phyloP scores from a whole-genome alignment of 2,113 vertebrate species.

The Scomber scombrus region DNA sequence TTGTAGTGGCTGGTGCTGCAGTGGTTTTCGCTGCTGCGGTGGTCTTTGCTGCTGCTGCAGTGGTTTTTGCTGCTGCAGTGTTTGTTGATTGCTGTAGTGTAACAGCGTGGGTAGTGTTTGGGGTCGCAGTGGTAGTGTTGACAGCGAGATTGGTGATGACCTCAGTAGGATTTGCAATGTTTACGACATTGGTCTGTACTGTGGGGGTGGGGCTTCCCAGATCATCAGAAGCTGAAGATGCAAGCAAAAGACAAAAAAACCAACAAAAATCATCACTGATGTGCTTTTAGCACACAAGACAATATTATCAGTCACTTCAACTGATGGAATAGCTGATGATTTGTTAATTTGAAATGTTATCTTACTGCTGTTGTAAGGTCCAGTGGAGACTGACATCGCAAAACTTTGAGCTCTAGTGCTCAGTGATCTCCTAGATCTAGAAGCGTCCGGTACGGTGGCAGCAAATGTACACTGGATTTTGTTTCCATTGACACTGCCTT shows the following conservation, averaged over 20 bases:
- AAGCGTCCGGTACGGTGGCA: not conserved
- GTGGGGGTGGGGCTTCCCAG: fast-evolving
- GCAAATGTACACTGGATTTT: conserved; percentile 69
- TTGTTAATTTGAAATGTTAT: not conserved
- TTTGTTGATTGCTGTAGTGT: conserved; percentile 29
- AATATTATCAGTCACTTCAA: not conserved
- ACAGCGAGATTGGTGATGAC: not conserved
- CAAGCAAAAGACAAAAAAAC: not conserved
- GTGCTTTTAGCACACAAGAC: no score
- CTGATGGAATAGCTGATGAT: not conserved
- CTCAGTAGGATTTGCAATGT: conserved; percentile 39
- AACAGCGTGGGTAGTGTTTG: not conserved
- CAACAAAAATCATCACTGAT: no score
- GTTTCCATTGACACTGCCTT: not conserved
- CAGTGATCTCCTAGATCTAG: no score
- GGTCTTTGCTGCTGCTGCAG: not conserved
- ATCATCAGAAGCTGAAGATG: not conserved
- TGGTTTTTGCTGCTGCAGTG: no score
- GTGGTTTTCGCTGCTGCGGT: not conserved
- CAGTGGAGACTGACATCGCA: not conserved
- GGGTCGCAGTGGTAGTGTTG: no score
- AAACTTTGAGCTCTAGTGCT: fast-evolving
- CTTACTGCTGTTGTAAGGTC: conserved; percentile 42
- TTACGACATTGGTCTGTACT: fast-evolving
- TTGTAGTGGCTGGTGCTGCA: conserved; percentile 5